Base-by-base conservation (phyloP, 2,888 invertebrate species). In the Apotomis capreana region DNA sequence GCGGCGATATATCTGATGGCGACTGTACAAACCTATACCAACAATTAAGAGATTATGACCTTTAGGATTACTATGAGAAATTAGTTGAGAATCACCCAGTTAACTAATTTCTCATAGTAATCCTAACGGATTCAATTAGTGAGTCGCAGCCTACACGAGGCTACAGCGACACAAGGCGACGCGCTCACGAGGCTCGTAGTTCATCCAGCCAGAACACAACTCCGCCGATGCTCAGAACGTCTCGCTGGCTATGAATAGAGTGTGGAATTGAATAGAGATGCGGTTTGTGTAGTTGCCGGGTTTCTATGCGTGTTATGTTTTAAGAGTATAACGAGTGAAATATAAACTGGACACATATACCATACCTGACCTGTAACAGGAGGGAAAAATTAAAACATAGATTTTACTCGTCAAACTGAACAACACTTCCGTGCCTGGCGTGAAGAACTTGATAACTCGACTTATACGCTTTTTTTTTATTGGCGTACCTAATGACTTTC, bases 231-330 rank as follows among this genome's bases (percentile, higher is more conserved):
- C 63, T 63, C 51, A 12, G 13, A 12, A 36, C 63, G 68, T 51
- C 44, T 68, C 37, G 37, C 67, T 67, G 68, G n/a, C 15, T 68
- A 9, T 68, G 68, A 68, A 68, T 68, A 37, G 57, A 13, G 6
- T 40, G 13, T 12, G 12, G 51, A 13, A 13, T 68, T 58, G 15
- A 59, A 51, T 13, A 36, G 15, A 51, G 36, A 59, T 12, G n/a
- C 26, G 10, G 9, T 49, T 15, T 61, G 6, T 61, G 49, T n/a
- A 8, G 58, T 37, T 37, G 58, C 36, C 2, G 5, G 12, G 1
- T 1, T 0, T 10, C 49, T 49, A 9, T 6, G 6, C 5, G 40
- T 3, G 40, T 49, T 10, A 49, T 49, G 49, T 49, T 9, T 49
- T 49, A 0, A 40, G 40, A 40, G 6, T 40, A 40, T 5, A 40